Percentiles rank a stretch among this genome's conserved stretches.
These are phyloP conservation scores for Cairina moschata DNA, from an alignment of 2,113 vertebrate species.

Conservation along the genomic window DNA sequence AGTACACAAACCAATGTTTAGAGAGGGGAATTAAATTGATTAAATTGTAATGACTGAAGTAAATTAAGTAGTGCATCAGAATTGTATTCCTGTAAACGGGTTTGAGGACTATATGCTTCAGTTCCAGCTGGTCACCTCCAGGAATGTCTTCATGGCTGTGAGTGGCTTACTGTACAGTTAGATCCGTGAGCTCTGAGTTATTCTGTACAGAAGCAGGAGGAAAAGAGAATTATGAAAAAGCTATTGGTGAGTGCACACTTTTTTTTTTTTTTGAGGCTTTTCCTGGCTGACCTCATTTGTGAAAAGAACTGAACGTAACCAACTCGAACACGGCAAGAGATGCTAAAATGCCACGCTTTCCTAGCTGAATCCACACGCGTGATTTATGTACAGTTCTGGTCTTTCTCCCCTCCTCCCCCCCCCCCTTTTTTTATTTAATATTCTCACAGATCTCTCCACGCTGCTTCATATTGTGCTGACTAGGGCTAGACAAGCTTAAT, in stretches of 20 bases:
- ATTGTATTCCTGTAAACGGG: neutral
- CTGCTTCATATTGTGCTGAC: neutral
- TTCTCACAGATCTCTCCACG: neutral
- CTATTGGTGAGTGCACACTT: neutral
- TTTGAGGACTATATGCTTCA: slow-evolving; percentile 23
- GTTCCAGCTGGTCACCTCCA: slow-evolving; percentile 30
- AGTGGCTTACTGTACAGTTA: neutral
- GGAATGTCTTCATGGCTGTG: neutral
- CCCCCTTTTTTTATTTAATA: neutral
- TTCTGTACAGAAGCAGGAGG: slow-evolving; percentile 46
- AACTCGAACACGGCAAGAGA: neutral
- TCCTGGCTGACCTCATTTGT: neutral
- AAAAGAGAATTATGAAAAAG: neutral
- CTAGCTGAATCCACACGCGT: neutral
- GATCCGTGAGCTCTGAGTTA: slow-evolving; percentile 54
- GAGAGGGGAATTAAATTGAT: neutral
- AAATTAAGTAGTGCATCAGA: neutral
- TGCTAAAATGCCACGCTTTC: neutral
- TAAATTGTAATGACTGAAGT: neutral
- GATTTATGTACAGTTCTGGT: neutral
- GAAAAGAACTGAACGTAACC: neutral
- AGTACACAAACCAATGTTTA: neutral
- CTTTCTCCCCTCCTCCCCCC: neutral
- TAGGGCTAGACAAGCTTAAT: neutral
- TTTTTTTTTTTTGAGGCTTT: neutral